A percentile compares a stretch with the other conserved stretches of the same genome.
Evolutionary conservation across 2,888 invertebrate species (phyloP).

Genomic region (Cantharis rustica): DNA sequence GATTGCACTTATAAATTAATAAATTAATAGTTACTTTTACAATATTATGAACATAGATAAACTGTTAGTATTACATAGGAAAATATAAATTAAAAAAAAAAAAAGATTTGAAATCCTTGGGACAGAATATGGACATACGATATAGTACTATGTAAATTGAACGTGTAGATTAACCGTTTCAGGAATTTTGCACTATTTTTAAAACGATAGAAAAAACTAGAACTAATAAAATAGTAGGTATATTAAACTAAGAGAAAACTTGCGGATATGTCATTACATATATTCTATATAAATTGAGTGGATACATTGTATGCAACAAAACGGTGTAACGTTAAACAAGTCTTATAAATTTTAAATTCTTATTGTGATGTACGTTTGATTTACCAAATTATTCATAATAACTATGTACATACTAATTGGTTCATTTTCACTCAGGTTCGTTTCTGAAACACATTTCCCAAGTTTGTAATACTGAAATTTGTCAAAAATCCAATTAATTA

Average conservation of each 20-base stretch:
- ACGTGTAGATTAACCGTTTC: too few relatives aligned
- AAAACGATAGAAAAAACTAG: background rate
- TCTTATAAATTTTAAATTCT: background rate
- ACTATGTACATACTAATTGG: conserved; percentile 2
- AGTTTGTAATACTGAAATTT: background rate
- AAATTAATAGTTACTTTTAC: background rate
- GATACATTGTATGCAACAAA: background rate
- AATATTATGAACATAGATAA: background rate
- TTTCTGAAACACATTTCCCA: background rate
- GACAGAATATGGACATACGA: too few relatives aligned
- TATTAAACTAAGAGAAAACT: background rate
- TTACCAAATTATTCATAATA: background rate
- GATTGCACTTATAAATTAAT: too few relatives aligned
- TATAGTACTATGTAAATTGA: too few relatives aligned
- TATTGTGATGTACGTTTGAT: background rate
- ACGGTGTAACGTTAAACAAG: background rate
- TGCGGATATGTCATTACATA: background rate
- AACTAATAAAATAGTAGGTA: too few relatives aligned
- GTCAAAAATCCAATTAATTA: background rate
- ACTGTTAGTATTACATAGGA: background rate
- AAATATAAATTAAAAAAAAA: background rate
- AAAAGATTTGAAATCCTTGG: background rate
- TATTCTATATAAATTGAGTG: background rate
- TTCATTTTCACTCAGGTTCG: background rate
- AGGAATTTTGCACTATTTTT: background rate